phyloP scores from a whole-genome alignment of 2,888 invertebrate genomes.

The Pseudococcus viburni region DNA sequence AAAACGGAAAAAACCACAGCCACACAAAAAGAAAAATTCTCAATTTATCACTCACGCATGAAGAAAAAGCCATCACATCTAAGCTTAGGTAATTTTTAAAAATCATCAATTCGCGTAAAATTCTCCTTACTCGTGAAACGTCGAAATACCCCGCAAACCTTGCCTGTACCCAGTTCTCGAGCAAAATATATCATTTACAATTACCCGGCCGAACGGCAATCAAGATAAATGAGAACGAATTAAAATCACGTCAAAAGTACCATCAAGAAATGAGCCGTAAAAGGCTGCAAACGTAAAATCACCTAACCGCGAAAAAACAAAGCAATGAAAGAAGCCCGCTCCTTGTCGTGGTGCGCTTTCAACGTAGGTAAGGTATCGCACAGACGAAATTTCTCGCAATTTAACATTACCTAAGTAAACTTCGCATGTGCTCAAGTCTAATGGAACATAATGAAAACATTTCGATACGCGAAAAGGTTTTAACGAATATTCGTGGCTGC shows the following conservation, averaged over 20 bases:
- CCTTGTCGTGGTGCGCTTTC: neutral
- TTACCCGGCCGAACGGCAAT: conserved; percentile 33
- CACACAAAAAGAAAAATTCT: neutral
- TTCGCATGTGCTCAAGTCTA: neutral
- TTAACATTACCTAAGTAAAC: neutral
- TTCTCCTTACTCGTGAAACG: neutral
- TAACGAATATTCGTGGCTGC: neutral
- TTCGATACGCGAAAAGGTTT: neutral
- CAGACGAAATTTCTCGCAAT: conserved; percentile 9
- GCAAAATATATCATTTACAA: conserved; percentile 40
- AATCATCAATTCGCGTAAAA: neutral
- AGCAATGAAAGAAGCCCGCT: neutral
- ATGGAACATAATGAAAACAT: conserved; percentile 17
- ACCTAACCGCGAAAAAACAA: conserved; percentile 50
- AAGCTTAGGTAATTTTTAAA: conserved; percentile 3
- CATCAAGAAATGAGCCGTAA: conserved; percentile 44
- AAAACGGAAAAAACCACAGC: neutral
- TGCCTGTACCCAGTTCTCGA: neutral
- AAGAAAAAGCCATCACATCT: neutral
- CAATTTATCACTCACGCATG: neutral
- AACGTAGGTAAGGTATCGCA: neutral
- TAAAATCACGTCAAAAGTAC: conserved; percentile 52
- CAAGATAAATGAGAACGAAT: conserved; percentile 46
- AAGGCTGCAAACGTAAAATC: conserved; percentile 27
- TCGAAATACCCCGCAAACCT: neutral